These are phyloP conservation scores for Acropora yongei DNA, from an alignment of 64 coral and sea anemone species.

Conservation along the genomic window DNA sequence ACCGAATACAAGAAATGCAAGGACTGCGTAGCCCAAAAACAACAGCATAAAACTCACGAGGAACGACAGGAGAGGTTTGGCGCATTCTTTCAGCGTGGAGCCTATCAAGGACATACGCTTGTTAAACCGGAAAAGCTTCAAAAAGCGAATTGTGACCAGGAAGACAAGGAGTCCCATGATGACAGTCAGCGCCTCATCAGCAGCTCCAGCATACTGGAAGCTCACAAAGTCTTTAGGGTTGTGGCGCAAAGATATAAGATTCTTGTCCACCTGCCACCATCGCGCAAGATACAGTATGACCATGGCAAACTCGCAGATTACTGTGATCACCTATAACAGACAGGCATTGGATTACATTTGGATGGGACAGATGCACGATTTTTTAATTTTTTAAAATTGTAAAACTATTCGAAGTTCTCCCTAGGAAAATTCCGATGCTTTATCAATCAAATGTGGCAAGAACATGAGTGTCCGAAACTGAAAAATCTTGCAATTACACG, in stretches of 20 bases:
- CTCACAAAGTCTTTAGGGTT: slow-evolving; percentile 93
- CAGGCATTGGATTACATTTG: neutral
- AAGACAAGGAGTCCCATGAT: slow-evolving; percentile 88
- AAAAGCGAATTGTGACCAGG: slow-evolving; percentile 79
- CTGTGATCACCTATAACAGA: slow-evolving; percentile 22
- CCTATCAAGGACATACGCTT: slow-evolving; percentile 86
- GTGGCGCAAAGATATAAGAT: slow-evolving; percentile 66
- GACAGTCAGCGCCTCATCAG: slow-evolving; percentile 70
- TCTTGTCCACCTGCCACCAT: slow-evolving; percentile 76
- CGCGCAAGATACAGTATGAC: slow-evolving; percentile 73
- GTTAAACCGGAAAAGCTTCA: slow-evolving; percentile 86
- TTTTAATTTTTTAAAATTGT: too few species aligned
- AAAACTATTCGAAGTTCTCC: too few species aligned
- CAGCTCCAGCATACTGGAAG: slow-evolving; percentile 89
- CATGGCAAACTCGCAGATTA: slow-evolving; percentile 77
- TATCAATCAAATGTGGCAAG: too few species aligned
- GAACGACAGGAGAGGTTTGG: slow-evolving; percentile 70
- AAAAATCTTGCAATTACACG: too few species aligned
- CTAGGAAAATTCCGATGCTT: too few species aligned
- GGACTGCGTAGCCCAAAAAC: slow-evolving; percentile 50
- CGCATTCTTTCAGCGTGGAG: slow-evolving; percentile 60
- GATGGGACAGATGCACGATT: neutral
- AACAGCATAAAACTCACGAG: slow-evolving; percentile 72
- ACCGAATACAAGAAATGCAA: slow-evolving; percentile 72
- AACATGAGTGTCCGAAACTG: too few species aligned